phyloP scores from a whole-genome alignment of 1,140 invertebrate species.

The Sitophilus oryzae region DNA sequence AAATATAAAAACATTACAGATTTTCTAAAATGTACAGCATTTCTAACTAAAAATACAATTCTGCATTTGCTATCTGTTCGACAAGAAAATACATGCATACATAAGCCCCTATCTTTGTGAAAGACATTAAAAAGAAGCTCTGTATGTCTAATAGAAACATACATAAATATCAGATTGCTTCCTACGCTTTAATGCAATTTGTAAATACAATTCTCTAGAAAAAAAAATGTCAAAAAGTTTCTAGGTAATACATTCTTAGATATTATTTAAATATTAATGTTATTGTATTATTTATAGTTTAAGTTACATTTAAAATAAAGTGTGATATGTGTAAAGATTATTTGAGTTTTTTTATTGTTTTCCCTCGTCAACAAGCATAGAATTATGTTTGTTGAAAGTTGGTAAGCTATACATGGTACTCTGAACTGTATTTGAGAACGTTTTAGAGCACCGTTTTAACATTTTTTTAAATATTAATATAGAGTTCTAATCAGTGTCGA shows the following conservation, averaged over 20 bases:
- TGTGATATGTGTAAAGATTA: conserved; percentile 15
- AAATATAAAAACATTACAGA: no score
- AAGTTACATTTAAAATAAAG: conserved; percentile 16
- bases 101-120: no score
- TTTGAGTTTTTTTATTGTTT: conserved; percentile 5
- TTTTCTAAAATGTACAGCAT: no score
- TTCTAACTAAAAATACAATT: no score
- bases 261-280: conserved; percentile 8
- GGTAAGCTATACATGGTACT: no score
- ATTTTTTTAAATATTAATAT: no score
- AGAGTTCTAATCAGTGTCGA: no score
- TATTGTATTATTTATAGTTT: conserved; percentile 1
- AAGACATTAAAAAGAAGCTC: neutral
- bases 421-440: no score
- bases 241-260: conserved; percentile 3
- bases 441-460: no score
- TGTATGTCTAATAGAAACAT: neutral
- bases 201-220: neutral
- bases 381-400: no score
- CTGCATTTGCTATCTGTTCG: no score
- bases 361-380: neutral
- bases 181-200: conserved; percentile 1
- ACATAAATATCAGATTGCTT: neutral
- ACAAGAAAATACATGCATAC: no score
- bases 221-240: neutral